These are phyloP conservation scores for Typhlichthys subterraneus DNA, from an alignment of 2,797 vertebrate species.

Conservation along the genomic window DNA sequence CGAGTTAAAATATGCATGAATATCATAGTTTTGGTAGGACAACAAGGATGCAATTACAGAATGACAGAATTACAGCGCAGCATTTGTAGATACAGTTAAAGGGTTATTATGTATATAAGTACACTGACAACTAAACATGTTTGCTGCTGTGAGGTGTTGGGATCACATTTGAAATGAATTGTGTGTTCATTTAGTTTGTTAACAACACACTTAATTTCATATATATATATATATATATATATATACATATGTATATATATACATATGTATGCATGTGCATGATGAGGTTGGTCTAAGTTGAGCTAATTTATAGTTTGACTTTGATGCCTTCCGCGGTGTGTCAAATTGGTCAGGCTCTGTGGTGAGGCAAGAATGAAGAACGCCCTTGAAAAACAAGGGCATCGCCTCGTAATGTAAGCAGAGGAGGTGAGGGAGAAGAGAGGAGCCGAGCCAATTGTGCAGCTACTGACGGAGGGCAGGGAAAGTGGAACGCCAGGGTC, in stretches of 20 bases:
- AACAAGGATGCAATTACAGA: slow-evolving; percentile 3
- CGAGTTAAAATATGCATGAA: background rate
- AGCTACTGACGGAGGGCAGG: no score
- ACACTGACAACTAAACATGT: slow-evolving; percentile 18
- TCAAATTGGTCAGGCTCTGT: slow-evolving; percentile 20
- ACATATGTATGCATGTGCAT: slow-evolving; percentile 9
- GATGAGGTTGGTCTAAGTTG: slow-evolving; percentile 20
- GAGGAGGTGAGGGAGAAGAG: background rate
- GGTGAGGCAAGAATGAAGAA: slow-evolving; percentile 3
- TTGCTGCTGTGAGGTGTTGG: no score
- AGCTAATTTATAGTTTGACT: slow-evolving; percentile 1
- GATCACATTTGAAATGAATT: background rate
- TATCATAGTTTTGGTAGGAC: background rate
- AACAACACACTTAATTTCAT: slow-evolving; percentile 33
- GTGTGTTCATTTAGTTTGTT: background rate
- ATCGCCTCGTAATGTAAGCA: background rate
- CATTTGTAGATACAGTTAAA: background rate
- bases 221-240: slow-evolving; percentile 2
- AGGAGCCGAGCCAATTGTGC: background rate
- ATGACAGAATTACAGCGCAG: background rate
- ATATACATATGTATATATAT: background rate
- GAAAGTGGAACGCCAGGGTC: background rate
- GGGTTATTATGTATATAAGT: background rate
- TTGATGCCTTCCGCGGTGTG: slow-evolving; percentile 17
- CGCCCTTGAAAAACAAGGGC: background rate